Base-by-base conservation (phyloP, 2,113 vertebrate genomes). In the Chrysemys picta region DNA sequence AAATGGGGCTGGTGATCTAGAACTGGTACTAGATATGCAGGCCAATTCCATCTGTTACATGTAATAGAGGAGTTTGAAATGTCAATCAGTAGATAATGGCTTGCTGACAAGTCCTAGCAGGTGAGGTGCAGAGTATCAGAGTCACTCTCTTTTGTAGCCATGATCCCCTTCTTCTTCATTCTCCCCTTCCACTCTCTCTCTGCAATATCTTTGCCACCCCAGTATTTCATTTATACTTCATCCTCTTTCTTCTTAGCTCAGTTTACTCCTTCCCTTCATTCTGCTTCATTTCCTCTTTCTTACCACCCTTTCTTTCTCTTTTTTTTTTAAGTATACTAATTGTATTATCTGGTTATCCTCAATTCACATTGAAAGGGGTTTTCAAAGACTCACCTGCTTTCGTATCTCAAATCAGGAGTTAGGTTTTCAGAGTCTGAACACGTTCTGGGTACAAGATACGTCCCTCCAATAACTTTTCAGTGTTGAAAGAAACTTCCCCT, bases 331-430 rank as follows among this genome's bases (percentile, higher is more conserved):
- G 16, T 11, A 3, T 86, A 50, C 82, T 92, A 91, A 1, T 38
- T 21, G 35, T 72, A 42, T 8, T 89, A 49, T 80, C 56, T 82
- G 56, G 53, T 82, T 93, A 49, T 90, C 72, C 65, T 95, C 45
- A 62, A 89, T 91, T 95, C 87, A 24, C 87, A 75, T 45, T 89
- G 82, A 85, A 91, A 88, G 91, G 88, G 87, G 54, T 72, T 94
- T 93, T 65, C 14, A 84, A 94, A 95, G 49, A 76, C 87, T 95
- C 62, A 10, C 91, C 90, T 96, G 31, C 82, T 93, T 91, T 94
- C 94, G 95, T 97, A 95, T 94, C 35, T 72, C 88, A 88, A 85
- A 88, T 75, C 72, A 96, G 80, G 86, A 97, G 93, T 59, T 96
- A 79, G 88, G 69, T 82, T 87, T 91, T 94, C 88, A 92, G 84